Percentiles rank a stretch among this genome's conserved stretches.
These are phyloP conservation scores for Lobophora halterata DNA, from an alignment of 2,888 invertebrate species.

Conservation along the genomic window DNA sequence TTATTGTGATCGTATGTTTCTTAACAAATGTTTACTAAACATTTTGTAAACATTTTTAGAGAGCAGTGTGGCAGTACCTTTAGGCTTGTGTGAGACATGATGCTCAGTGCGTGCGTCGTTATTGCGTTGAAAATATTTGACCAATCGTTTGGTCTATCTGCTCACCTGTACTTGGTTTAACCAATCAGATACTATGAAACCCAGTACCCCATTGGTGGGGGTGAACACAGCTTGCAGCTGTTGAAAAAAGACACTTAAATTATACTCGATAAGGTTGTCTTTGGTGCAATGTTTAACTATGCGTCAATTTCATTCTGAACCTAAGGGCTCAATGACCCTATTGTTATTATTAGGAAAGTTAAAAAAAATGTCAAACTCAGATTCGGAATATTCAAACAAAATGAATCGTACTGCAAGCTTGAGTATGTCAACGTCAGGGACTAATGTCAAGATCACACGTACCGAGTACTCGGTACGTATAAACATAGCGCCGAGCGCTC, in stretches of 20 bases:
- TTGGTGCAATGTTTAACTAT: conserved; percentile 6
- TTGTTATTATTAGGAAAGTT: background rate
- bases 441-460: no score
- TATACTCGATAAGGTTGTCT: conserved; percentile 14
- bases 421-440: background rate
- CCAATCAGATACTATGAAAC: background rate
- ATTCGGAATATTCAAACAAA: conserved; percentile 7
- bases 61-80: no score
- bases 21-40: no score
- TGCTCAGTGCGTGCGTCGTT: conserved; percentile 14
- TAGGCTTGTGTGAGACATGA: conserved; percentile 10
- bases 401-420: conserved; percentile 5
- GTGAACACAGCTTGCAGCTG: background rate
- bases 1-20: no score
- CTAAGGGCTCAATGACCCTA: conserved; percentile 8
- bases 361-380: conserved; percentile 4
- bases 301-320: conserved; percentile 10
- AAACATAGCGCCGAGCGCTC: conserved; percentile 1
- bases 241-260: conserved; percentile 12
- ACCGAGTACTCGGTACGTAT: no score
- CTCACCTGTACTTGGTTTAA: background rate
- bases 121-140: background rate
- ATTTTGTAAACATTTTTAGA: no score
- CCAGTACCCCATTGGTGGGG: background rate
- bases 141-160: conserved; percentile 1